Base-by-base conservation (phyloP, 2,113 vertebrate genomes). In the Butastur rufipennis region DNA sequence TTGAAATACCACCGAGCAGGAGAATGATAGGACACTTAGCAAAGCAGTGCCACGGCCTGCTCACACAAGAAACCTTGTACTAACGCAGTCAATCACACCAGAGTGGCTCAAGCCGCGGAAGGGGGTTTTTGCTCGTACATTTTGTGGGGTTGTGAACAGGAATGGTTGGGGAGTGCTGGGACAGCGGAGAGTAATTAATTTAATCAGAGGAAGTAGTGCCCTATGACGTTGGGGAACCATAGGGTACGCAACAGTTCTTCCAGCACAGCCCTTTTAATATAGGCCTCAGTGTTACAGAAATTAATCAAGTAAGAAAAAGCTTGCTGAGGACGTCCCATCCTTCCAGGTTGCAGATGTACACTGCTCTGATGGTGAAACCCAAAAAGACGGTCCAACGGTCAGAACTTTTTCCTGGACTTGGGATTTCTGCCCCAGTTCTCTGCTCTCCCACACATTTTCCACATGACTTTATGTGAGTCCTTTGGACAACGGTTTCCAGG, bases 41-140 rank as follows among this genome's bases (percentile, higher is more conserved):
- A 72, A n/a, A 82, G 90, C 61, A 53, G 48, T 72, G 62, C 61
- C 90, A 45, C 65, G 66, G 73, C 40, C 81, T 55, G 36, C 29
- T 56, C 66, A 25, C 66, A 42, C 56, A 31, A 10, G 23, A 4
- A 93, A 25, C 56, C 34, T n/a, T 48, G 61, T 15, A 11, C 38
- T 67, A 40, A 40, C 1, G 2, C 48, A 48, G 56, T 48, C 93
- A 66, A 22, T 61, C 90, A 68, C 55, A 47, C 29, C 47, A 2
- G 17, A 61, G 31, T 1, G 9, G 15, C 43, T 85, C 50, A 7
- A 10, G 23, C 9, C 53, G 61, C 23, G 13, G 34, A n/a, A 50
- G 9, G 34, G 43, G 6, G 4, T 0, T 7, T 79, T 73, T 68
- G 34, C 25, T 66, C 13, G 5, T 53, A 22, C 1, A 2, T 0